A percentile compares a stretch with the other conserved stretches of the same genome.
phyloP scores from a whole-genome alignment of 2,888 invertebrate genomes.

The Himalopsyche anomala region DNA sequence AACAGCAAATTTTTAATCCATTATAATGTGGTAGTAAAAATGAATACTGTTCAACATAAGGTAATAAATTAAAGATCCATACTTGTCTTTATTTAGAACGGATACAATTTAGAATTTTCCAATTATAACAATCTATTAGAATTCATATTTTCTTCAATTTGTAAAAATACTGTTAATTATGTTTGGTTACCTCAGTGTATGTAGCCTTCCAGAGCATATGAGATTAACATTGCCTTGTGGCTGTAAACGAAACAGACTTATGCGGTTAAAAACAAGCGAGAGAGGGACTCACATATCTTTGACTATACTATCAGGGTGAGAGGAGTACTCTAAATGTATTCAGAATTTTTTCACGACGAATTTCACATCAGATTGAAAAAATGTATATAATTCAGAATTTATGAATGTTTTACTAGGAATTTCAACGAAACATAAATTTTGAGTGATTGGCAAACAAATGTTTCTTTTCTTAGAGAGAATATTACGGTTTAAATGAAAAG shows the following conservation, averaged over 20 bases:
- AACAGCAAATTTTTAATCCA: too few species aligned
- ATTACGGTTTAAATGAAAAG: not conserved
- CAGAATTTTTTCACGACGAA: conserved; percentile 29
- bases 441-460: conserved; percentile 30
- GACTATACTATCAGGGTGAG: conserved; percentile 32
- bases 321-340: conserved; percentile 39
- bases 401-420: not conserved
- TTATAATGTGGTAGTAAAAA: too few species aligned
- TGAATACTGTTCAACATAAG: too few species aligned
- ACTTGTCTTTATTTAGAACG: too few species aligned
- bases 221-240: conserved; percentile 41
- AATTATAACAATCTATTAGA: too few species aligned
- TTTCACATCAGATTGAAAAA: conserved; percentile 23
- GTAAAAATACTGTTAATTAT: too few species aligned
- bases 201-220: conserved; percentile 28
- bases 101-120: too few species aligned
- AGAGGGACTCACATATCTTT: conserved; percentile 32
- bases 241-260: conserved; percentile 40
- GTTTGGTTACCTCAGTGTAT: not conserved
- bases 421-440: conserved; percentile 17
- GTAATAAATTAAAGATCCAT: too few species aligned
- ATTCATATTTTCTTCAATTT: too few species aligned
- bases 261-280: conserved; percentile 33
- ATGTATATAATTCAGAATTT: not conserved
- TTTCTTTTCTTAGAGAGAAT: not conserved